Conservation (phyloP, 1,140 invertebrate species). For the Zaprionus lachaisei region DNA sequence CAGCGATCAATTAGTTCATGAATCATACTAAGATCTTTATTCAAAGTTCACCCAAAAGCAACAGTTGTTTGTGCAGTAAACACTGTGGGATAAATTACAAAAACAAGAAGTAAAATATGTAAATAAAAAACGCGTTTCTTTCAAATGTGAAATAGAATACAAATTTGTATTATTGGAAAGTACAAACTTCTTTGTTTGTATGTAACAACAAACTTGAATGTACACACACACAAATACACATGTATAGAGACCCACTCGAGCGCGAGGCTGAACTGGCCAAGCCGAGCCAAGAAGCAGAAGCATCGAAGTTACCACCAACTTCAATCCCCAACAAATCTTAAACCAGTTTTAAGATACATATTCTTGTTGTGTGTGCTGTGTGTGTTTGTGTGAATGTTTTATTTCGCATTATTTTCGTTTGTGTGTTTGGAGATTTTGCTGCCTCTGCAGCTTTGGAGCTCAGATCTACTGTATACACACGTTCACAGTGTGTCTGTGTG, state of each 20-base stretch:
- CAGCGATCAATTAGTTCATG: not conserved
- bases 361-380: conserved; percentile 56
- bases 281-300: conserved; percentile 49
- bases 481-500: not conserved
- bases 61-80: conserved; percentile 33
- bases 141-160: conserved; percentile 29
- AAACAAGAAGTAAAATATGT: conserved; percentile 13
- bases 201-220: conserved; percentile 31
- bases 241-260: conserved; percentile 27
- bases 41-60: conserved; percentile 32
- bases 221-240: conserved; percentile 38
- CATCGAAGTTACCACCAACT: conserved; percentile 72
- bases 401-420: conserved; percentile 76
- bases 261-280: conserved; percentile 37
- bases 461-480: not conserved
- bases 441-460: conserved; percentile 61
- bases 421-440: conserved; percentile 58
- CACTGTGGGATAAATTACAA: conserved; percentile 1
- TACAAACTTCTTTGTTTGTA: conserved; percentile 37
- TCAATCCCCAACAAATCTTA: conserved; percentile 79
- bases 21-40: not conserved
- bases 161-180: conserved; percentile 42
- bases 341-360: conserved; percentile 82
- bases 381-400: conserved; percentile 61
- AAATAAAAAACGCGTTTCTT: conserved; percentile 26